These are phyloP conservation scores for Pavo muticus DNA, from an alignment of 2,113 vertebrate genomes.

Conservation along the genomic window DNA sequence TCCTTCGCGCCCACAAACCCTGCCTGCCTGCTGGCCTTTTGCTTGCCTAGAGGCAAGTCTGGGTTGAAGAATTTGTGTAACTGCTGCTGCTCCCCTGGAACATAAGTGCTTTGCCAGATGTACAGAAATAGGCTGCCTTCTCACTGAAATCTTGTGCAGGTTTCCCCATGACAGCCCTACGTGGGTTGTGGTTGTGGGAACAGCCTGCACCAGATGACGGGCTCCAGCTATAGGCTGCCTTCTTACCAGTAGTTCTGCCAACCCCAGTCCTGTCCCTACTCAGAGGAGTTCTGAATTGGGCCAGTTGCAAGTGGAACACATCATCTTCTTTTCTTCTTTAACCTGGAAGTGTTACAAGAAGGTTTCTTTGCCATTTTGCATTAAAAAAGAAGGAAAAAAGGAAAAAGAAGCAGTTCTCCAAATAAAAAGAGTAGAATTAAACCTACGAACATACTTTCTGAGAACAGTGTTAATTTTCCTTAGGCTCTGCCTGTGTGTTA, in stretches of 20 bases:
- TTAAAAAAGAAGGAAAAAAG: background rate
- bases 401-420: background rate
- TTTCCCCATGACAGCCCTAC: background rate
- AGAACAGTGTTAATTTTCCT: background rate
- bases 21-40: constrained; percentile 61
- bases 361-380: fast-evolving
- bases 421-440: background rate
- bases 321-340: background rate
- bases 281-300: background rate
- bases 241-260: background rate
- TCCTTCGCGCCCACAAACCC: constrained; percentile 64
- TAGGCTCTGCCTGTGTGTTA: fast-evolving
- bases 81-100: no score
- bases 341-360: no score
- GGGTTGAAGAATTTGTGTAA: fast-evolving
- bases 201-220: background rate
- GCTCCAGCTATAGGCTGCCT: no score
- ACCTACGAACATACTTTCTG: background rate
- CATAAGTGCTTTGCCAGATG: no score
- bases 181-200: background rate
- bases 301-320: background rate
- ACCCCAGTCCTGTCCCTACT: no score
- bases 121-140: background rate
- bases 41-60: background rate
- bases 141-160: background rate